phyloP scores from a whole-genome alignment of 2,113 vertebrate species.

The Numenius arquata region DNA sequence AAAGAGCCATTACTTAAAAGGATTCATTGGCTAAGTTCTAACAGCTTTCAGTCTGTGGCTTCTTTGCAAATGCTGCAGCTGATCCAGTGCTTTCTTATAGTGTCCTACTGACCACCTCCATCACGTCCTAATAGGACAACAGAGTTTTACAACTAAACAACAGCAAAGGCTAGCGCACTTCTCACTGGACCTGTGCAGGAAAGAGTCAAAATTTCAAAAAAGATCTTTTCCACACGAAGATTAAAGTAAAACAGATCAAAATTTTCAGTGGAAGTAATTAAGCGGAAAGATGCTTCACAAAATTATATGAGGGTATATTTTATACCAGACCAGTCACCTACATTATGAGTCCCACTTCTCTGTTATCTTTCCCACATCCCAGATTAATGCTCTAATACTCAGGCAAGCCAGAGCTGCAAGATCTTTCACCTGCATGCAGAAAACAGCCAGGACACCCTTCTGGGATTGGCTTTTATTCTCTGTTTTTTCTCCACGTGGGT shows the following conservation, averaged over 20 bases:
- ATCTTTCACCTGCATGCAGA: not conserved
- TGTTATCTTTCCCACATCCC: not conserved
- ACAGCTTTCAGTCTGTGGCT: not conserved
- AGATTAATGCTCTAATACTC: not conserved
- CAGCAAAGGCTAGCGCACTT: not conserved
- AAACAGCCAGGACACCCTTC: not conserved
- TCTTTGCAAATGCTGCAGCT: not conserved
- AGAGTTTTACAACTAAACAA: not conserved
- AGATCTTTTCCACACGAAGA: not conserved
- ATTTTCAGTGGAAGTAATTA: not conserved
- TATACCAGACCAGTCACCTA: not conserved
- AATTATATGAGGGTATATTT: not conserved
- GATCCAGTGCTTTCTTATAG: not conserved
- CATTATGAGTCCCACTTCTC: not conserved
- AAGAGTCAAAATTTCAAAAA: not conserved
- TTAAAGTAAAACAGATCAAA: not conserved
- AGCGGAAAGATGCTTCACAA: not conserved
- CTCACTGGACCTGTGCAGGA: not conserved
- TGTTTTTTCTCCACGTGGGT: not conserved
- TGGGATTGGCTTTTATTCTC: not conserved
- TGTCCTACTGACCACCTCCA: not conserved
- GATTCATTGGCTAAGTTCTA: not conserved
- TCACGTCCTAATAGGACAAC: not conserved
- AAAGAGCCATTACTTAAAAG: not conserved
- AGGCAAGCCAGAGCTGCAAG: not conserved